These are phyloP conservation scores for Scelioninae gen. 2 DNA, from an alignment of 2,888 invertebrate genomes.

Conservation along the genomic window DNA sequence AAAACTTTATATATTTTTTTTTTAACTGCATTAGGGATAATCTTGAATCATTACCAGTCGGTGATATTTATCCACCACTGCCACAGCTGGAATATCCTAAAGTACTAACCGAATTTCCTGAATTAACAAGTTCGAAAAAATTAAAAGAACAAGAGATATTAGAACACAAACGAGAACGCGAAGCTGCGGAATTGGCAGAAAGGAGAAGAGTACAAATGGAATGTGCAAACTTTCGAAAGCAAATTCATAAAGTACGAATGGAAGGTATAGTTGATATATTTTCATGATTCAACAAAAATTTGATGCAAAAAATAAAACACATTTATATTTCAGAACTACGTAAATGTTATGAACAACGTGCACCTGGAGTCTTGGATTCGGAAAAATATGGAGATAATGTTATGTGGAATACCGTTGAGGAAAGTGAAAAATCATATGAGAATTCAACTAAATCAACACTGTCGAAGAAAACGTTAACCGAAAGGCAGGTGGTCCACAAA, in stretches of 20 bases:
- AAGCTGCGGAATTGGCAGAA: constrained; percentile 63
- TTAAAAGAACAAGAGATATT: constrained; percentile 63
- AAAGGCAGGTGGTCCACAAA: neutral
- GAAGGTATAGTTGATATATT: constrained; percentile 62
- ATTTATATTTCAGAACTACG: constrained; percentile 64
- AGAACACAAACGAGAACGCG: constrained; percentile 58
- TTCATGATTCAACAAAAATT: no score
- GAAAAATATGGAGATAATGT: constrained; percentile 37
- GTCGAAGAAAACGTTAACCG: neutral
- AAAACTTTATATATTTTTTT: no score
- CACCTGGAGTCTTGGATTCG: constrained; percentile 39
- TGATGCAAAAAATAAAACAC: no score
- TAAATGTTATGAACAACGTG: constrained; percentile 65
- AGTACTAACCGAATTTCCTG: constrained; percentile 65
- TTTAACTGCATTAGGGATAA: constrained; percentile 49
- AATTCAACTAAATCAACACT: neutral
- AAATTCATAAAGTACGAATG: constrained; percentile 66
- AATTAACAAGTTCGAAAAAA: constrained; percentile 59
- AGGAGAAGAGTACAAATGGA: constrained; percentile 65
- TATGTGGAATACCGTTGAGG: constrained; percentile 20
- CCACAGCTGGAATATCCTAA: constrained; percentile 69
- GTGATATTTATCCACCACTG: constrained; percentile 68
- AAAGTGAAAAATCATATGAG: neutral
- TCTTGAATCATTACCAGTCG: constrained; percentile 59
- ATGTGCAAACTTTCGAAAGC: constrained; percentile 64